Evolutionary conservation across 2,888 invertebrate species (phyloP), one percentile per base, ranked within the genome.

Genomic region (Tupiocoris notatus): DNA sequence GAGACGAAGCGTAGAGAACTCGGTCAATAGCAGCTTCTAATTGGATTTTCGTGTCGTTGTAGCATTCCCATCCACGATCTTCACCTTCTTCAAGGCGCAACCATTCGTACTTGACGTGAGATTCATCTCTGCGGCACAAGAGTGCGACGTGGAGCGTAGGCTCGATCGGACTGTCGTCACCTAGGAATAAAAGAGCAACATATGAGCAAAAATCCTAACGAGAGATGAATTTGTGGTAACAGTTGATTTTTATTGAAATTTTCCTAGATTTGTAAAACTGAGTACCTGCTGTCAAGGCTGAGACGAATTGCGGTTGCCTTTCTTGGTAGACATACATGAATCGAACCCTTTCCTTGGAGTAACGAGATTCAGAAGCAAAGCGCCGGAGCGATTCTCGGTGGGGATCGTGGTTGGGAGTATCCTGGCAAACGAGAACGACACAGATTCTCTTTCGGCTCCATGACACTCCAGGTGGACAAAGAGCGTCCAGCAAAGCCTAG

Each of bases 61-160:
- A 91, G 59, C 80, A 79, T 6, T 80, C 77, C 81, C 81, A 81
- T 56, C 78, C 64, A 21, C 79, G 79, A 17, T 79, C 78, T 58
- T 90, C 90, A 71, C 88, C 88, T 39, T 80, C 79, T 24, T 79
- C 79, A 57, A 90, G 90, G 73, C 88, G 88, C 80, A 95, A 85
- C 95, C 96, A 97, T 84, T 96, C 95, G 84, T 95, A 97, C 82
- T 94, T 94, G 12, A 97, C 86, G 80, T 92, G 91, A n/a, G 90
- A 89, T 9, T 91, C 88, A 82, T 96, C 95, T 58, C 92, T 88
- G 0, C 96, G 88, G 96, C 96, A 97, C 79, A 96, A 89, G 63
- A 96, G 91, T 0, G 95, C 95, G 77, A 96, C 89, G 80, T 93
- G 89, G 78, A 93, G 86, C 61, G 91, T 85, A 66, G 92, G 89